Percentiles rank a stretch among this genome's conserved stretches.
Evolutionary conservation across 2,888 invertebrate species (phyloP).

Genomic region (Drosophila rubida): DNA sequence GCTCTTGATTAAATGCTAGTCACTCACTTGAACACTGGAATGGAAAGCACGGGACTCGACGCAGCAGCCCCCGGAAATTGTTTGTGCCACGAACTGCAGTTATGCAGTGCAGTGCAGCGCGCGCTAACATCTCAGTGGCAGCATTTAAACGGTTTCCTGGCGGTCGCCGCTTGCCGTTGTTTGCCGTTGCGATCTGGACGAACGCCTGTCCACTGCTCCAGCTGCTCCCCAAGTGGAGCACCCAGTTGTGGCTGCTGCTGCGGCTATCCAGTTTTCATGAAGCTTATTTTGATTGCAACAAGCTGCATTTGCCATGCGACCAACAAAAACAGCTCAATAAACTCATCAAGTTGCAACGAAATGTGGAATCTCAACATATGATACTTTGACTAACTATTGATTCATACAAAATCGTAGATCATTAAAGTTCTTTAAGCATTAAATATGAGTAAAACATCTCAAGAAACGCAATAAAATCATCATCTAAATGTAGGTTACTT

Average conservation of each 20-base stretch:
- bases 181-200: constrained; percentile 20
- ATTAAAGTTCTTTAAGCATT: no score
- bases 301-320: constrained; percentile 6
- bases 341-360: neutral
- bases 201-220: constrained; percentile 36
- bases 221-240: constrained; percentile 36
- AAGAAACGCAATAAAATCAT: no score
- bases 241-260: constrained; percentile 41
- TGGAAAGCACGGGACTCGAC: constrained; percentile 31
- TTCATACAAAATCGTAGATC: no score
- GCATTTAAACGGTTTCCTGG: constrained; percentile 71
- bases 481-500: no score
- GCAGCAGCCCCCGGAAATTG: constrained; percentile 67
- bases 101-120: constrained; percentile 52
- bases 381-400: no score
- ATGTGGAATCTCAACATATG: no score
- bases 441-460: no score
- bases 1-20: constrained; percentile 76
- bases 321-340: constrained; percentile 4
- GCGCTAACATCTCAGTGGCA: constrained; percentile 40
- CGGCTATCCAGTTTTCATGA: constrained; percentile 40
- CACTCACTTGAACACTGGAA: constrained; percentile 69
- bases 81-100: constrained; percentile 71
- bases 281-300: constrained; percentile 34
- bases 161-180: constrained; percentile 17